Base-by-base conservation (phyloP, 1,140 invertebrate genomes). In the Xylocopa sonorina region DNA sequence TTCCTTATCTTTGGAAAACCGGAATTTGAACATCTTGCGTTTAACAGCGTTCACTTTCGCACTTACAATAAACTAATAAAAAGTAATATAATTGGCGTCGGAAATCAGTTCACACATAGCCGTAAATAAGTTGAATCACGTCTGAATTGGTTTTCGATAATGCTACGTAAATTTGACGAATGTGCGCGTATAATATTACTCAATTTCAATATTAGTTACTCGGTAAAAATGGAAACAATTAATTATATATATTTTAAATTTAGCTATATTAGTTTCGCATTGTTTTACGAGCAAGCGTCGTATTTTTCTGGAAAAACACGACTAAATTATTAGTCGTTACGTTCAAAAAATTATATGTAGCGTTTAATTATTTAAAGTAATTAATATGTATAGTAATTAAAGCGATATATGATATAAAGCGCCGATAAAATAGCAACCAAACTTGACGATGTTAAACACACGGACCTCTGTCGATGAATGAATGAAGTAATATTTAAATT, bases 21-120 rank as follows among this genome's bases (percentile, higher is more conserved):
- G 18, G 3, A 66, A 66, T 48, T 32, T 48, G 43, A 66, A 66
- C 63, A 66, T 66, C 5, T 6, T 60, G 18, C 29, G 18, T 38
- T 60, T 38, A 21, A 38, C 12, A 38, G 7, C 9, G 7, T 38
- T 60, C 10, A 12, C 3, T n/a, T n/a, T 12, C 18, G 12, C 27
- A 41, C 16, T 41, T 21, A 24, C 29, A 6, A 21, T 21, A 57
- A 32, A 57, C 14, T 57, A 57, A 57, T 24, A 41, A 4, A 1
- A 12, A 24, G 41, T 21, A 27, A 53, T 24, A 2, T 24, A 24
- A 29, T 41, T 3, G n/a, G 12, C 14, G 5, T 12, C 3, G 7
- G 18, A 55, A 55, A 27, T 55, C 7, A 55, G 12, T 12, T 21
- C n/a, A 14, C 9, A 55, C 24, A 55, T 21, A 29, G 27, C n/a